Percentiles rank a stretch among this genome's conserved stretches.
Evolutionary conservation across 1,140 invertebrate species (phyloP).

Genomic region (Plodia interpunctella): DNA sequence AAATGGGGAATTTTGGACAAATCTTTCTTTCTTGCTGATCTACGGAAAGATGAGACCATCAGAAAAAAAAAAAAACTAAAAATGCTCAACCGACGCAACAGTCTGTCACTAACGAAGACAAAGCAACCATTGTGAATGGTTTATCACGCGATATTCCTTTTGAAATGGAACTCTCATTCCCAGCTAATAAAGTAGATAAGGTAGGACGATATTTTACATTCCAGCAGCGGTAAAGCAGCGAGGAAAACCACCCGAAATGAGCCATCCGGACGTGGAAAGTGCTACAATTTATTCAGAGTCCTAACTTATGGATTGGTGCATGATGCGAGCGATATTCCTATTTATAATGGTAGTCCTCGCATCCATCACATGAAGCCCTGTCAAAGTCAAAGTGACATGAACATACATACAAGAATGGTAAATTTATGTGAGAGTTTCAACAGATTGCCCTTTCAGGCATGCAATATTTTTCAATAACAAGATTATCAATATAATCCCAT

Average conservation of each 20-base stretch:
- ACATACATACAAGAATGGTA: too few species aligned
- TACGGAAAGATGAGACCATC: too few species aligned
- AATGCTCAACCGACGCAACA: neutral
- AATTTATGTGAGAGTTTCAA: too few species aligned
- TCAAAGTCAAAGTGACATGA: too few species aligned
- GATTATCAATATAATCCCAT: too few species aligned
- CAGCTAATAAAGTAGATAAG: conserved; percentile 56
- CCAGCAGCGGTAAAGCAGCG: conserved; percentile 46
- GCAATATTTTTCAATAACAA: too few species aligned
- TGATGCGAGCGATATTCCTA: conserved; percentile 10
- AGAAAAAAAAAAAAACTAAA: too few species aligned
- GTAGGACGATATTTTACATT: conserved; percentile 48
- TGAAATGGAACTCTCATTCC: conserved; percentile 16
- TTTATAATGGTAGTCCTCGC: too few species aligned
- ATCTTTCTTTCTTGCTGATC: too few species aligned
- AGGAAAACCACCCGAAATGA: conserved; percentile 60
- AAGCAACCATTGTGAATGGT: conserved; percentile 3
- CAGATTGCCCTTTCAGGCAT: too few species aligned
- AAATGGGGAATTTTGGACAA: too few species aligned
- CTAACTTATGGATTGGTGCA: conserved; percentile 24
- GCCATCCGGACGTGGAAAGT: conserved; percentile 64
- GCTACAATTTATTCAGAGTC: conserved; percentile 67
- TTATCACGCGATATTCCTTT: conserved; percentile 11
- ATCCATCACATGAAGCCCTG: too few species aligned
- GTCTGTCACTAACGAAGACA: conserved; percentile 6